Conservation (phyloP, 2,797 vertebrate species). For the Sandelia bainsii region DNA sequence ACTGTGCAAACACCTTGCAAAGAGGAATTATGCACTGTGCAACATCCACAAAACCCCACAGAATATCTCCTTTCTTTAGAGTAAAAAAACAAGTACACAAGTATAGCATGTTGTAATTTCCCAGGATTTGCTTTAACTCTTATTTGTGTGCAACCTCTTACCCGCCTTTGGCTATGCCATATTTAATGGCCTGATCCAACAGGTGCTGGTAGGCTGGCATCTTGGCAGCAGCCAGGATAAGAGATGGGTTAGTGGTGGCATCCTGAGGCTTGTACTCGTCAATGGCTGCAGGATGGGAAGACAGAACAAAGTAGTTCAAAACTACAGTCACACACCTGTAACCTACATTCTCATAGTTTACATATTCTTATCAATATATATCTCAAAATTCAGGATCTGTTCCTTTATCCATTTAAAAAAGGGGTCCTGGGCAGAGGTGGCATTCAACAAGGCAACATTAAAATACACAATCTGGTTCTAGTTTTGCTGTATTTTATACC, state of each 20-base stretch:
- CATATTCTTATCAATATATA: too few species aligned
- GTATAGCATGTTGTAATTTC: neutral
- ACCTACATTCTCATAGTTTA: too few species aligned
- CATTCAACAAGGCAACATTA: neutral
- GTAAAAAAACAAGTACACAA: neutral
- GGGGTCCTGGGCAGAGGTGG: neutral
- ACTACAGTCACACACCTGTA: neutral
- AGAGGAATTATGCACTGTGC: neutral
- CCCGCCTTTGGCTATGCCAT: slow-evolving; percentile 90
- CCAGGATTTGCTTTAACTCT: neutral
- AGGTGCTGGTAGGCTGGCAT: slow-evolving; percentile 93
- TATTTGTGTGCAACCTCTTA: slow-evolving; percentile 70
- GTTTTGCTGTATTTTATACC: too few species aligned
- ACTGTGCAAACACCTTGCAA: slow-evolving; percentile 17
- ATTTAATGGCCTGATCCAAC: slow-evolving; percentile 92
- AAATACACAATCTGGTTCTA: neutral
- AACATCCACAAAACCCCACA: slow-evolving; percentile 10
- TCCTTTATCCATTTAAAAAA: neutral
- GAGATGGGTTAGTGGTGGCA: slow-evolving; percentile 97
- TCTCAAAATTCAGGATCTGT: neutral
- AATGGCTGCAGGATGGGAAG: slow-evolving; percentile 85
- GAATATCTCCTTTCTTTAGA: neutral
- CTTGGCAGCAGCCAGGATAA: slow-evolving; percentile 95
- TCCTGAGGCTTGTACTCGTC: slow-evolving; percentile 97
- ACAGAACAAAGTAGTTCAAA: neutral